Percentiles rank a stretch among this genome's conserved stretches.
Evolutionary conservation across 2,797 vertebrate genomes (phyloP).

Genomic region (Hypotaenidia philippensis): DNA sequence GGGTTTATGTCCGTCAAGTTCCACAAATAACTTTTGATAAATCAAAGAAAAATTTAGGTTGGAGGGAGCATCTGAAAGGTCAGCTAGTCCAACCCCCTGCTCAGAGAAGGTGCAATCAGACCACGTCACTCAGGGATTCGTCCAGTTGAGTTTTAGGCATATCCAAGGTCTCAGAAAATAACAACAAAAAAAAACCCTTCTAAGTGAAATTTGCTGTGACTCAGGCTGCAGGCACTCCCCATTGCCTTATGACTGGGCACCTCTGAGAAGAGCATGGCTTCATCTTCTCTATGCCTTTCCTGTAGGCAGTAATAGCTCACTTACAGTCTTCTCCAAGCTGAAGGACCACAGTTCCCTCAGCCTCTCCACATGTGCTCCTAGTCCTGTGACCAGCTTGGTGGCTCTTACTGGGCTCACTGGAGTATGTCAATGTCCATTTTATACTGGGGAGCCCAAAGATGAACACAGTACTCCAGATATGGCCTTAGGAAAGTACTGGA

Average conservation of each 20-base stretch:
- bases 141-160: neutral
- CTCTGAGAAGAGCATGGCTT: neutral
- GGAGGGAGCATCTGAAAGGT: neutral
- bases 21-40: neutral
- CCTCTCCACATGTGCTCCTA: neutral
- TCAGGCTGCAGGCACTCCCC: neutral
- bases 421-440: neutral
- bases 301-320: neutral
- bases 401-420: neutral
- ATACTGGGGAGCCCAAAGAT: neutral
- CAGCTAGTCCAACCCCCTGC: neutral
- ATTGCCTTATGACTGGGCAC: neutral
- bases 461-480: neutral
- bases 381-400: neutral
- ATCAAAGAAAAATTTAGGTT: neutral
- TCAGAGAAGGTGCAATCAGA: neutral
- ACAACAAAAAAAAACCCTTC: neutral
- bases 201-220: neutral
- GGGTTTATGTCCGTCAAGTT: rapidly evolving
- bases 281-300: neutral
- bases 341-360: neutral
- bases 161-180: neutral
- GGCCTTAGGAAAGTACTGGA: neutral
- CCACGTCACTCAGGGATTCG: neutral
- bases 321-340: neutral